Percentiles rank a stretch among this genome's conserved stretches.
These are phyloP conservation scores for Drosophila nannoptera DNA, from an alignment of 1,140 invertebrate species.

Conservation along the genomic window DNA sequence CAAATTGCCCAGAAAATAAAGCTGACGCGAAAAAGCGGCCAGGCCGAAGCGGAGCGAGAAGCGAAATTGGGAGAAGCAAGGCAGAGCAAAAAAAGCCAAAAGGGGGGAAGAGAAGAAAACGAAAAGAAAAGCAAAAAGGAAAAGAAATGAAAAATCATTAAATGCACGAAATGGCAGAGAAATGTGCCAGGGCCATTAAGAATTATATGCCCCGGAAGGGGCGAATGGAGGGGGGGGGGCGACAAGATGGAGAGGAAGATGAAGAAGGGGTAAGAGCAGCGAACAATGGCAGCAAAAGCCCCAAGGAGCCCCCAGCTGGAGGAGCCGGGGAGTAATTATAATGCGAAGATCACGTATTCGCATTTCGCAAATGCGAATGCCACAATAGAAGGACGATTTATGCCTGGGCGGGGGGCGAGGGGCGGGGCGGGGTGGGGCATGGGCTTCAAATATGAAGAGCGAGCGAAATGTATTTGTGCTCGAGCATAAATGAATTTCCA, in stretches of 20 bases:
- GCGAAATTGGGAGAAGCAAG: too few species aligned
- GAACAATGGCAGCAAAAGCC: slow-evolving; percentile 4
- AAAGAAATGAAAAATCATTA: slow-evolving; percentile 67
- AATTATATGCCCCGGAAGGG: slow-evolving; percentile 60
- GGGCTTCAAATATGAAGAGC: slow-evolving; percentile 40
- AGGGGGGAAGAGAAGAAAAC: slow-evolving; percentile 34
- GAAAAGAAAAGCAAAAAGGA: too few species aligned
- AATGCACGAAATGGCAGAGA: slow-evolving; percentile 76
- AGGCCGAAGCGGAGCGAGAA: too few species aligned
- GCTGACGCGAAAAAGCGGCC: slow-evolving; percentile 29
- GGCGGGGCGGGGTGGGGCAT: too few species aligned
- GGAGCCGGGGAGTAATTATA: slow-evolving; percentile 61
- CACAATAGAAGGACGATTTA: slow-evolving; percentile 73
- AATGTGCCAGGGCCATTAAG: slow-evolving; percentile 75
- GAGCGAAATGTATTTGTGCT: slow-evolving; percentile 24
- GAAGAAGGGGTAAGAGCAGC: slow-evolving; percentile 1
- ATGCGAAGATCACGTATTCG: slow-evolving; percentile 75
- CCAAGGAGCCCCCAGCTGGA: slow-evolving; percentile 13
- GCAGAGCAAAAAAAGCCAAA: slow-evolving; percentile 19
- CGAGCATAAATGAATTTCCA: too few species aligned
- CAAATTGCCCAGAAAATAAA: slow-evolving; percentile 72
- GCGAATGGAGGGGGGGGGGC: too few species aligned
- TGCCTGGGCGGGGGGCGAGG: slow-evolving; percentile 27
- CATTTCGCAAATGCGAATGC: slow-evolving; percentile 64
- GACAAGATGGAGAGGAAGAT: neutral